phyloP scores from a whole-genome alignment of 2,113 vertebrate species.

The Callospermophilus lateralis region DNA sequence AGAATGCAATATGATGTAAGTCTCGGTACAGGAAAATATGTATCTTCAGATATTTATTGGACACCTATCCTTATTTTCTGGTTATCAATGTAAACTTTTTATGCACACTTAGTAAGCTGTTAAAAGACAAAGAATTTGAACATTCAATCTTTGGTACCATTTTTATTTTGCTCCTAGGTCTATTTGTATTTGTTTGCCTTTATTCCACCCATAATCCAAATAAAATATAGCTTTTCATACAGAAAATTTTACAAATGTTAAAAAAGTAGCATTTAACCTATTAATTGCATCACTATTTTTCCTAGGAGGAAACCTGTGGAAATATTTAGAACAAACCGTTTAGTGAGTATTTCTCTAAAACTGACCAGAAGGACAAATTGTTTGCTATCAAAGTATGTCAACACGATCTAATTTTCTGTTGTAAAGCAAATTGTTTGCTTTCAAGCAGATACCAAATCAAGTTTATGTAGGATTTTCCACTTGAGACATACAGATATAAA shows the following conservation, averaged over 20 bases:
- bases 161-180: background rate
- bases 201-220: background rate
- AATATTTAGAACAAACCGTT: background rate
- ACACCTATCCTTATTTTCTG: background rate
- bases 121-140: background rate
- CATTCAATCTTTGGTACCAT: background rate
- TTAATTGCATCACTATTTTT: background rate
- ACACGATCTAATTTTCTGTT: background rate
- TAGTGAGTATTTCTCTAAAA: background rate
- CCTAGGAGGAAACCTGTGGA: background rate
- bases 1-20: background rate
- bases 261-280: background rate
- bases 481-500: conserved; percentile 24
- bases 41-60: background rate
- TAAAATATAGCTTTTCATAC: background rate
- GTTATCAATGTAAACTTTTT: background rate
- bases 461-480: background rate
- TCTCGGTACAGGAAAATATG: background rate
- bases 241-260: conserved; percentile 1
- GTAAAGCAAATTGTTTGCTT: background rate
- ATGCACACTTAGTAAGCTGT: background rate
- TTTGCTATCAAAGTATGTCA: background rate
- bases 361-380: background rate
- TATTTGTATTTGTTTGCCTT: background rate
- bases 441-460: background rate